Evolutionary conservation across 2,797 vertebrate genomes (phyloP).

Genomic region (Myotis findleyi): DNA sequence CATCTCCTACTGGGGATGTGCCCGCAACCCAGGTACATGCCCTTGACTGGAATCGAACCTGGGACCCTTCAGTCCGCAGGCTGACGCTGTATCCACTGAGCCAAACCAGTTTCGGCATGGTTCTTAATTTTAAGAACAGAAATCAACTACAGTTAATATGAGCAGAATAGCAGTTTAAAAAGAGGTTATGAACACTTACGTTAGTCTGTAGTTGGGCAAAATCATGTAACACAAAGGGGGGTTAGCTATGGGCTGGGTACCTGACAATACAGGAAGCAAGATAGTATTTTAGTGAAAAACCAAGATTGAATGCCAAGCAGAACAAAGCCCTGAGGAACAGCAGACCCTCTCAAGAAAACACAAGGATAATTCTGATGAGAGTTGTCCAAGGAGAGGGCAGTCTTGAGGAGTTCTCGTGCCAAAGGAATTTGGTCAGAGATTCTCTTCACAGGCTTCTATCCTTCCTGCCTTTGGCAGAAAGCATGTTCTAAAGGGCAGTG

Average conservation of each 20-base stretch:
- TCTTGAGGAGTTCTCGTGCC: background rate
- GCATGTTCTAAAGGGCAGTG: background rate
- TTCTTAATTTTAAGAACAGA: constrained; percentile 6
- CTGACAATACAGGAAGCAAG: background rate
- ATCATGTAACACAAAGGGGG: background rate
- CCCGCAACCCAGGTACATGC: too few species aligned
- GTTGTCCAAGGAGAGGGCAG: background rate
- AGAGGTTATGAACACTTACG: background rate
- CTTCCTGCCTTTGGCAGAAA: background rate
- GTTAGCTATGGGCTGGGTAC: background rate
- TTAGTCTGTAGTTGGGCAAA: background rate
- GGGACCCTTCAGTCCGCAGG: too few species aligned
- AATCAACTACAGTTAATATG: background rate
- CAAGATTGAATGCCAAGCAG: background rate
- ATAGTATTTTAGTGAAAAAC: background rate
- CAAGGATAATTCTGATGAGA: background rate
- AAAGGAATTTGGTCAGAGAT: background rate
- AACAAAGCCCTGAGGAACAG: background rate
- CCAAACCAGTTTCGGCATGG: background rate
- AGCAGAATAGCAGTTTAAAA: background rate
- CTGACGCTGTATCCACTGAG: too few species aligned
- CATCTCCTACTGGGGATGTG: too few species aligned
- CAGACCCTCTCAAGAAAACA: background rate
- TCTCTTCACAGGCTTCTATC: background rate
- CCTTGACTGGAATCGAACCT: too few species aligned